These are phyloP conservation scores for Betta splendens DNA, from an alignment of 2,797 vertebrate species.

Conservation along the genomic window DNA sequence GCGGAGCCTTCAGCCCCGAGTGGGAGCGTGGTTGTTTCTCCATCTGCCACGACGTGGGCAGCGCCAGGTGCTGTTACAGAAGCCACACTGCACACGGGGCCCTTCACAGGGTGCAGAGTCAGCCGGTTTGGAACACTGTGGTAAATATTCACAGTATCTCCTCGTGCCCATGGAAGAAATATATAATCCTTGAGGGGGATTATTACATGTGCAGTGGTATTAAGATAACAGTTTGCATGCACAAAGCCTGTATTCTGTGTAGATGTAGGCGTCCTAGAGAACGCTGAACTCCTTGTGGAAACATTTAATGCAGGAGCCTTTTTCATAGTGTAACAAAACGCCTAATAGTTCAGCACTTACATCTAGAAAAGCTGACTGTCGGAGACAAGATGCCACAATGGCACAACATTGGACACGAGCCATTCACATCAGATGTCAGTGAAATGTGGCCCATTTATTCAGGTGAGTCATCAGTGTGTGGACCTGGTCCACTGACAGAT, in stretches of 20 bases:
- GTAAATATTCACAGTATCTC: constrained; percentile 54
- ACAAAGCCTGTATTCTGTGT: constrained; percentile 19
- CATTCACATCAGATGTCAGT: too few relatives aligned
- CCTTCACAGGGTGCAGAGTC: constrained; percentile 55
- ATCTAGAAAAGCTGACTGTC: constrained; percentile 12
- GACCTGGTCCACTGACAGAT: too few relatives aligned
- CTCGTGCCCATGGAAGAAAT: constrained; percentile 52
- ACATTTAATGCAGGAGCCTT: background rate
- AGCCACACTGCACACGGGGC: constrained; percentile 65
- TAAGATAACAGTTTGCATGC: constrained; percentile 52
- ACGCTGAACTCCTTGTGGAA: constrained; percentile 20
- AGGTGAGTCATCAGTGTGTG: too few relatives aligned
- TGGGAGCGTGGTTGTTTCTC: constrained; percentile 60
- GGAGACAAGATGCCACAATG: constrained; percentile 9
- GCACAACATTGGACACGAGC: too few relatives aligned
- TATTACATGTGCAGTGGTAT: constrained; percentile 53
- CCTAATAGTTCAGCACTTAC: background rate
- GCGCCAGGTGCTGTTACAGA: constrained; percentile 70
- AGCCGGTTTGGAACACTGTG: constrained; percentile 58
- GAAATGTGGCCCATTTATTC: too few relatives aligned
- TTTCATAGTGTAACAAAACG: background rate
- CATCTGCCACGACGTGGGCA: constrained; percentile 72
- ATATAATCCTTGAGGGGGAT: constrained; percentile 52
- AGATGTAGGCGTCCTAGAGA: background rate
- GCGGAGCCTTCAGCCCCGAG: constrained; percentile 51